Evolutionary conservation across 92 coral and sea anemone genomes (phyloP), one percentile per base, ranked within the genome.

Genomic region (Heliopora coerulea): DNA sequence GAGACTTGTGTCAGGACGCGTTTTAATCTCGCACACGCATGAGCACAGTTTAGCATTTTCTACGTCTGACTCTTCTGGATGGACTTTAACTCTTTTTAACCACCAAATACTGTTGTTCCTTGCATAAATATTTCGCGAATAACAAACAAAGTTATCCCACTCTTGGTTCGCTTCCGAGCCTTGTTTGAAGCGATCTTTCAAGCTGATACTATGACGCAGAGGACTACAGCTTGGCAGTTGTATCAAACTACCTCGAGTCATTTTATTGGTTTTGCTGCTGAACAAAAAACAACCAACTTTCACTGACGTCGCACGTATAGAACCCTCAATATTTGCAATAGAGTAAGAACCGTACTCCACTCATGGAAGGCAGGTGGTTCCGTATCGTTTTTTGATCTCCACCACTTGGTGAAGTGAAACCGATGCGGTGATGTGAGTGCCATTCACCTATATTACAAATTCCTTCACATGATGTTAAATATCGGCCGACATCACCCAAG

Each of bases 361-460:
- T 46, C 32, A 84, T 67, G 1, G 87, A 88, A 9, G 59, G 41
- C 50, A 78, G 84, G 50, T 91, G 75, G 30, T 75, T 60, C 60
- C 80, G 74, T 19, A 91, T 86, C 0, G 97, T 91, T 0, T 75
- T 65, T 11, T 80, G 73, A 59, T 91, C 97, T 1, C 96, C 97
- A 0, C 30, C 65, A 52, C 97, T 91, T 60, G 97, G 97, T 18
- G 80, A 28, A 18, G 60, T 74, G 27, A 91, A 81, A 8, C 77
- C 78, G 73, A 91, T 78, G 18, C 79, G 87, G 54, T 91, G 96
- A 49, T 91, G 97, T 3, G 97, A 91, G 59, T 91, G 97, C 97
- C 97, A 91, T 62, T 91, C 97, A 23, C 97, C 97, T 28, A 91
- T 84, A 67, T 91, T 93, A 34, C 97, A 83, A 14, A 91, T 74